Base-by-base conservation (phyloP, 2,113 vertebrate genomes). In the Caranx ignobilis region DNA sequence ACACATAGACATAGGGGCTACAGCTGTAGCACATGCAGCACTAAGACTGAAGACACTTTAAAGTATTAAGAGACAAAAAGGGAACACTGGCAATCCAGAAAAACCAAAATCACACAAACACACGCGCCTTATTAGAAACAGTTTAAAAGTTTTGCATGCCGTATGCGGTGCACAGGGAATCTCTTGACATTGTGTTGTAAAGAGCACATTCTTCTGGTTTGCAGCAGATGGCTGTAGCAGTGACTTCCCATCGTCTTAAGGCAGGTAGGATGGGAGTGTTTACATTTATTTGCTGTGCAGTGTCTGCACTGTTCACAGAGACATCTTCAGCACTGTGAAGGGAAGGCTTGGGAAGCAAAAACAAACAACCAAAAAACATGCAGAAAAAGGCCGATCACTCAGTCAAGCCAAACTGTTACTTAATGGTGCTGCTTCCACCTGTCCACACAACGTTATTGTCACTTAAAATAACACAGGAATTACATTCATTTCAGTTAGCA, bases 11-110 rank as follows among this genome's bases (percentile, higher is more conserved):
- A 34, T 81, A 87, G 59, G 15, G 31, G 73, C 64, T 56, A 45
- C 55, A 34, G 32, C 31, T 64, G 64, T 39, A 79, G 82, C 75
- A 77, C 91, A 89, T 89, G 88, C 88, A 88, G 83, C 68, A 74
- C 50, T 6, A 66, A 71, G 74, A 81, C 71, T 11, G 65, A 78
- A 63, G 63, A 84, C 82, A 81, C 54, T 79, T 72, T 0, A 34
- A 70, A 52, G 19, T 34, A 39, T 41, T n/a, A 75, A 73, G 34
- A 47, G 54, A 84, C 59, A 48, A 59, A 6, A 69, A 32, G 16
- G 21, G 55, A 69, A 52, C 4, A 2, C 9, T 3, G 16, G 5
- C 19, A 81, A 61, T 11, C 71, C 0, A 72, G 39, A n/a, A 76
- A 41, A 74, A 86, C 43, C 16, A 68, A 85, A 56, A 31, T 56